Percentiles rank a stretch among this genome's conserved stretches.
These are phyloP conservation scores for Xenus cinereus DNA, from an alignment of 2,113 vertebrate genomes.

Conservation along the genomic window DNA sequence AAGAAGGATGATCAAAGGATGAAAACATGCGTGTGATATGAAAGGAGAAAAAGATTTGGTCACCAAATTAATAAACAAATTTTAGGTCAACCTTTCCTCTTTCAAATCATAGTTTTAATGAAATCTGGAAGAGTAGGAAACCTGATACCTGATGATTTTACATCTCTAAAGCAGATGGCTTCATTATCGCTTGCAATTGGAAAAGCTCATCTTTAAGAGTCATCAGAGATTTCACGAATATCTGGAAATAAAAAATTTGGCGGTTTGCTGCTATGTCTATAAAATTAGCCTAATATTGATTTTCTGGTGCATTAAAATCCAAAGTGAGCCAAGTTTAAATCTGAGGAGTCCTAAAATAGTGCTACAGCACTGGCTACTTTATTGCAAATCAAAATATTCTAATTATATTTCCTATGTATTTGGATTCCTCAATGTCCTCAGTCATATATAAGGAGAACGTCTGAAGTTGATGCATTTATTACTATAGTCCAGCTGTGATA, in stretches of 20 bases:
- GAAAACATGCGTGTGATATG: not conserved
- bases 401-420: constrained; percentile 44
- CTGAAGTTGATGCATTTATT: constrained; percentile 21
- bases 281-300: constrained; percentile 51
- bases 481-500: constrained; percentile 33
- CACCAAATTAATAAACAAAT: not conserved
- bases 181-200: not conserved
- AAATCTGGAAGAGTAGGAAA: not conserved
- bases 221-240: constrained; percentile 23
- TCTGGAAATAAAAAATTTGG: constrained; percentile 46
- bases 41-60: not conserved
- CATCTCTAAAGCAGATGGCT: constrained; percentile 10
- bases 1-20: not conserved
- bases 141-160: not conserved
- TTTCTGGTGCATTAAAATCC: constrained; percentile 62
- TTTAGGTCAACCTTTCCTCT: not conserved
- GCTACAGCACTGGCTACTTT: not conserved
- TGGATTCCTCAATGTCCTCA: not conserved
- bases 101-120: not conserved
- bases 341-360: constrained; percentile 40
- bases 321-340: constrained; percentile 44
- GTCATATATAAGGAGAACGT: constrained; percentile 7
- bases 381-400: constrained; percentile 57
- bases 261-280: not conserved
- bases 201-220: constrained; percentile 39